Percentiles rank a stretch among this genome's conserved stretches.
These are phyloP conservation scores for Mastacembelus armatus DNA, from an alignment of 2,797 vertebrate species.

Conservation along the genomic window DNA sequence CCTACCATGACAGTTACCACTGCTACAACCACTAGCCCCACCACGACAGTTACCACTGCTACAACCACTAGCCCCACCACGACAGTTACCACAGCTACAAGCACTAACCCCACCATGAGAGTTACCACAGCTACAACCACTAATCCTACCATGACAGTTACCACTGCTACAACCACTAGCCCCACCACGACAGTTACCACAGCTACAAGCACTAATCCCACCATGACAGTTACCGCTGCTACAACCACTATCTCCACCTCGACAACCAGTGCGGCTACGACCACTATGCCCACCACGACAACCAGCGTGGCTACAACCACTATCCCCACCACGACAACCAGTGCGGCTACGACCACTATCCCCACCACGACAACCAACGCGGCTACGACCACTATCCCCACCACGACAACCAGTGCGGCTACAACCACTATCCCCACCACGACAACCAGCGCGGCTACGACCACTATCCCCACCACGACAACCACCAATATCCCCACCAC, in stretches of 20 bases:
- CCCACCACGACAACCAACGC: too few species aligned
- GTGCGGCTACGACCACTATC: too few species aligned
- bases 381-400: too few species aligned
- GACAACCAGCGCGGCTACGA: neutral
- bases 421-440: neutral
- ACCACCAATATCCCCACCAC: too few species aligned
- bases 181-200: neutral
- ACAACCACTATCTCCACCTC: neutral
- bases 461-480: fast-evolving
- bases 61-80: neutral
- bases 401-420: neutral
- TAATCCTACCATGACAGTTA: too few species aligned
- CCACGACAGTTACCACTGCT: fast-evolving
- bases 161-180: neutral
- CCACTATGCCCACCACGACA: neutral
- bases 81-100: too few species aligned
- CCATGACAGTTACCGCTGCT: neutral
- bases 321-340: too few species aligned
- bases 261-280: fast-evolving
- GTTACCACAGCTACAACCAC: neutral
- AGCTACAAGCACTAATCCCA: neutral
- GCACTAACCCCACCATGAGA: too few species aligned
- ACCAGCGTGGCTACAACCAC: too few species aligned
- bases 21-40: neutral
- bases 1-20: neutral